A percentile compares a stretch with the other conserved stretches of the same genome.
These are phyloP conservation scores for Pilophorus perplexus DNA, from an alignment of 2,888 invertebrate genomes.

Conservation along the genomic window DNA sequence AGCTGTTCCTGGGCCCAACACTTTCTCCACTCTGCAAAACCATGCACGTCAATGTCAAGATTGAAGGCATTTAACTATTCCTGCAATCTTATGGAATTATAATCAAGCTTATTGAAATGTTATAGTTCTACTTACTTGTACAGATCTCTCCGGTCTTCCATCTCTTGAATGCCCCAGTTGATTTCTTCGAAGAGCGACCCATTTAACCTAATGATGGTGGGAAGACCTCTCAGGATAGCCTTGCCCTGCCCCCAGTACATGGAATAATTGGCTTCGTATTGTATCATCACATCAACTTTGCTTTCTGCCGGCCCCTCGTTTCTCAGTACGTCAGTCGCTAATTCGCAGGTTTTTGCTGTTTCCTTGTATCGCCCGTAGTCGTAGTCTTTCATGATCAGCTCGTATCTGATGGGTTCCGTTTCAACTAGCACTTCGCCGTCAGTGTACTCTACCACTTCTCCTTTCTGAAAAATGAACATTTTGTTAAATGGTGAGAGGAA, in stretches of 20 bases:
- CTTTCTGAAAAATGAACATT: constrained; percentile 53
- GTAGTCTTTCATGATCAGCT: constrained; percentile 65
- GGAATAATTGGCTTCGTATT: constrained; percentile 67
- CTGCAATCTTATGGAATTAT: neutral
- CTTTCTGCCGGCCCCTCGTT: constrained; percentile 57
- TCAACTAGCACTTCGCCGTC: constrained; percentile 76
- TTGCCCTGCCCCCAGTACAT: constrained; percentile 77
- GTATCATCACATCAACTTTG: constrained; percentile 67
- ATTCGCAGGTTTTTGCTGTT: constrained; percentile 57
- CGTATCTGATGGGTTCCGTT: constrained; percentile 74
- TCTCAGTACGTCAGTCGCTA: constrained; percentile 55
- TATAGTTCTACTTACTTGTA: constrained; percentile 53
- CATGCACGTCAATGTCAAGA: too few relatives aligned
- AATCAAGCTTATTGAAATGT: too few relatives aligned
- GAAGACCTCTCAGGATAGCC: constrained; percentile 69
- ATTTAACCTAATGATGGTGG: constrained; percentile 62
- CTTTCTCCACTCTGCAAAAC: constrained; percentile 60
- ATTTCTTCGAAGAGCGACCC: constrained; percentile 61
- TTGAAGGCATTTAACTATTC: constrained; percentile 3
- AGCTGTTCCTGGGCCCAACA: constrained; percentile 73
- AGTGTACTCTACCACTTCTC: constrained; percentile 59
- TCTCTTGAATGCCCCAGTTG: constrained; percentile 65
- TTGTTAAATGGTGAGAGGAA: too few relatives aligned
- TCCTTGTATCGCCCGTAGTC: constrained; percentile 58
- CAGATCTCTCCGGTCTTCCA: constrained; percentile 59